Evolutionary conservation across 2,888 invertebrate species (phyloP).

Genomic region (Nemoura dubitans): DNA sequence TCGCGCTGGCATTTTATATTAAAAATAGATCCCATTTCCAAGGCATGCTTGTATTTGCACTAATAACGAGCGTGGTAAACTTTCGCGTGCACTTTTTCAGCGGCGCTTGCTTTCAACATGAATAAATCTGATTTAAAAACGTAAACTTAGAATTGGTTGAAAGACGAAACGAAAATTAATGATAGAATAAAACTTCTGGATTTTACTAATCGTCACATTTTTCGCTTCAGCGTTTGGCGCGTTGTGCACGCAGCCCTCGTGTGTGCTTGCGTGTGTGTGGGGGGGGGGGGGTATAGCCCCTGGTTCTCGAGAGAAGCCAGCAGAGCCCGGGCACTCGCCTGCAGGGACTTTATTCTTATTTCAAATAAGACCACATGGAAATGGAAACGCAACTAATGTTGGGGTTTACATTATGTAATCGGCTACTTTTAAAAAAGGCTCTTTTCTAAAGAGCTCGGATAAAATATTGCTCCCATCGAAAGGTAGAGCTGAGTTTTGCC

Average conservation of each 20-base stretch:
- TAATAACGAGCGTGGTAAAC: neutral
- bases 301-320: too few species aligned
- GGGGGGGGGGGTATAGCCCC: too few species aligned
- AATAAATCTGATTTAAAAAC: neutral
- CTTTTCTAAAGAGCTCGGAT: conserved; percentile 16
- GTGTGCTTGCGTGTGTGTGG: neutral
- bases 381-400: conserved; percentile 29
- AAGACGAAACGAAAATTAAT: neutral
- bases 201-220: neutral
- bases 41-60: neutral
- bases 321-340: too few species aligned
- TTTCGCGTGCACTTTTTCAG: neutral
- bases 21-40: conserved; percentile 24
- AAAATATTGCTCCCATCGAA: neutral
- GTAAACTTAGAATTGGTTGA: neutral
- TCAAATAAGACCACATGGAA: conserved; percentile 34
- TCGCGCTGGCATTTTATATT: neutral
- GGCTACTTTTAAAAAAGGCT: conserved; percentile 33
- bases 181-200: neutral
- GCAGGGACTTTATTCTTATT: neutral
- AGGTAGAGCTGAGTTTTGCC: neutral
- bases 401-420: conserved; percentile 35
- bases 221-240: neutral
- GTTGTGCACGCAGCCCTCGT: neutral
- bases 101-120: neutral